Evolutionary conservation across 2,888 invertebrate genomes (phyloP).

Genomic region (Eupithecia subumbrata): DNA sequence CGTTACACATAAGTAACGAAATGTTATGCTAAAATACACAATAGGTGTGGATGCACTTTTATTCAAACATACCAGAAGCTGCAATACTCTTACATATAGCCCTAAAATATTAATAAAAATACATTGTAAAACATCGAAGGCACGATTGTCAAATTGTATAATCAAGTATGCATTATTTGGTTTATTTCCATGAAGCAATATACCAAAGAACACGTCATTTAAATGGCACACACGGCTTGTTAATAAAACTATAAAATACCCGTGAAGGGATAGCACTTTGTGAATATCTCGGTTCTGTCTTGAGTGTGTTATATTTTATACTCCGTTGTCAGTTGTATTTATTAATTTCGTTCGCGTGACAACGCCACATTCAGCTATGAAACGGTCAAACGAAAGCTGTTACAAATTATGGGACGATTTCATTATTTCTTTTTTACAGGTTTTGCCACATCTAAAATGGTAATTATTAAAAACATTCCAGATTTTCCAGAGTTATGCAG

Average conservation of each 20-base stretch:
- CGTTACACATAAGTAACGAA: too few relatives aligned
- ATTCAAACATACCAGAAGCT: background rate
- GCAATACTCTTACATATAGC: constrained; percentile 25
- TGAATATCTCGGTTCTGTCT: constrained; percentile 36
- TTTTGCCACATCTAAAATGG: background rate
- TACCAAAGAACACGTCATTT: constrained; percentile 14
- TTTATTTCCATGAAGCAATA: background rate
- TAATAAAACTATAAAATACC: constrained; percentile 40
- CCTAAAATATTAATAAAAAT: constrained; percentile 17
- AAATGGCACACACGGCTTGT: constrained; percentile 45
- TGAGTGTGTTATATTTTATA: constrained; percentile 27
- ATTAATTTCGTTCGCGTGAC: background rate
- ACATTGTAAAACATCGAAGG: constrained; percentile 32
- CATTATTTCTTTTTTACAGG: background rate
- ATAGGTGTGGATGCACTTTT: background rate
- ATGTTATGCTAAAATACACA: background rate
- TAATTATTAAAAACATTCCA: background rate
- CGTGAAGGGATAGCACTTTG: constrained; percentile 47
- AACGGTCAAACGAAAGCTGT: background rate
- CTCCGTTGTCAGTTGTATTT: background rate
- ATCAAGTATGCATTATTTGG: constrained; percentile 6
- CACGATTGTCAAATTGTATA: constrained; percentile 33
- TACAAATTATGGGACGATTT: background rate
- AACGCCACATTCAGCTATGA: background rate
- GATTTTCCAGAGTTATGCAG: background rate